A percentile compares a stretch with the other conserved stretches of the same genome.
These are phyloP conservation scores for Pedionomus torquatus DNA, from an alignment of 2,113 vertebrate species.

Conservation along the genomic window DNA sequence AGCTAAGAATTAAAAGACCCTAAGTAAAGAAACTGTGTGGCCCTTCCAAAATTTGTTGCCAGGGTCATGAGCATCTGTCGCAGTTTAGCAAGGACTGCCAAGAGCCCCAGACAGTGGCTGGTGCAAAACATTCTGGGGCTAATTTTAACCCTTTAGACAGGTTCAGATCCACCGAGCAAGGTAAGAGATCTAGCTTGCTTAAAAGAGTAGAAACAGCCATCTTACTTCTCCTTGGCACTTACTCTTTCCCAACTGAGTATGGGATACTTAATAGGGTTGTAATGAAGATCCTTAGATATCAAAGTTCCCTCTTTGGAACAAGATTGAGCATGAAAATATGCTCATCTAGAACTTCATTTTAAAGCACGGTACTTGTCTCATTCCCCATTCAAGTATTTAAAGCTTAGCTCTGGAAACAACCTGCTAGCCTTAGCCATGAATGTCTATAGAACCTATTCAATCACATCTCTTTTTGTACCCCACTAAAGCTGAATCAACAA, in stretches of 20 bases:
- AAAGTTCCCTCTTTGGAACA: not conserved
- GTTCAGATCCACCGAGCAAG: not conserved
- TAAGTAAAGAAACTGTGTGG: not conserved
- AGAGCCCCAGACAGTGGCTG: not conserved
- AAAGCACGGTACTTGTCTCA: not conserved
- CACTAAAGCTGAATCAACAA: slow-evolving; percentile 18
- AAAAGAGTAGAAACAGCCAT: not conserved
- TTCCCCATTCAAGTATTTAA: not conserved
- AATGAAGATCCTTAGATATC: not conserved
- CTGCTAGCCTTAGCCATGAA: not conserved
- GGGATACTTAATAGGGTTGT: not conserved
- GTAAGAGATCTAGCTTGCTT: not conserved
- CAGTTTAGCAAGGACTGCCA: not conserved
- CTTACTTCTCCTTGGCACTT: not conserved
- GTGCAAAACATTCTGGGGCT: not conserved
- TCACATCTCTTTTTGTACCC: not conserved
- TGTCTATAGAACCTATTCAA: not conserved
- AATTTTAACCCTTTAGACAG: not conserved
- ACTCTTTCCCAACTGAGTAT: not conserved
- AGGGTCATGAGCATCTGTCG: accelerated
- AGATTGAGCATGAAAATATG: not conserved
- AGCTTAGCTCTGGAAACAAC: not conserved
- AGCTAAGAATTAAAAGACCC: not conserved
- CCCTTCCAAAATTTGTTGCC: not conserved
- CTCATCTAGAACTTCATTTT: not conserved